A percentile compares a stretch with the other conserved stretches of the same genome.
These are phyloP conservation scores for Heliconius nattereri DNA, from an alignment of 1,140 invertebrate genomes.

Conservation along the genomic window DNA sequence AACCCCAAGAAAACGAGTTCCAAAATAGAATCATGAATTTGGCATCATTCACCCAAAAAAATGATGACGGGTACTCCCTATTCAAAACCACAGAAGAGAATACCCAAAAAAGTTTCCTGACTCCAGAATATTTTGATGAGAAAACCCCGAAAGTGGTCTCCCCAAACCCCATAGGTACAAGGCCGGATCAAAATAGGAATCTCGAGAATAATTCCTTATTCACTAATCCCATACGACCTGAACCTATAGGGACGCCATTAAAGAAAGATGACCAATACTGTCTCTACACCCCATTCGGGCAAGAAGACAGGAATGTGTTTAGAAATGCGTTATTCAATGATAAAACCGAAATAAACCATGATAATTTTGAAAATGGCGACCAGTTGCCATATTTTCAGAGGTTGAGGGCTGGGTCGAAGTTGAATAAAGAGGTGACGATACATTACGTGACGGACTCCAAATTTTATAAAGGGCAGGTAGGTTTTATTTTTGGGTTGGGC, in stretches of 20 bases:
- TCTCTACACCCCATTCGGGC: slow-evolving; percentile 75
- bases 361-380: slow-evolving; percentile 58
- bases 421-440: slow-evolving; percentile 83
- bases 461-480: slow-evolving; percentile 76
- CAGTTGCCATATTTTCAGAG: slow-evolving; percentile 80
- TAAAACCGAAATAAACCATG: slow-evolving; percentile 43
- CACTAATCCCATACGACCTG: slow-evolving; percentile 61
- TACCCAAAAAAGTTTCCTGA: slow-evolving; percentile 59
- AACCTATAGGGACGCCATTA: slow-evolving; percentile 73
- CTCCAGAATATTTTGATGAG: slow-evolving; percentile 58
- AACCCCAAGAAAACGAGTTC: slow-evolving; percentile 51
- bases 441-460: slow-evolving; percentile 82
- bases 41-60: slow-evolving; percentile 72
- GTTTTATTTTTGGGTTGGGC: slow-evolving; percentile 22
- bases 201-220: slow-evolving; percentile 63
- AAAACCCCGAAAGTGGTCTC: slow-evolving; percentile 58
- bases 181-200: slow-evolving; percentile 48
- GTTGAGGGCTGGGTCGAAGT: slow-evolving; percentile 80
- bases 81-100: slow-evolving; percentile 65
- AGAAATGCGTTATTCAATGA: slow-evolving; percentile 70
- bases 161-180: slow-evolving; percentile 68
- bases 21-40: slow-evolving; percentile 66
- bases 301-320: slow-evolving; percentile 71
- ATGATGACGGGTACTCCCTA: slow-evolving; percentile 72
- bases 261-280: slow-evolving; percentile 54